Conservation (phyloP, 2,888 invertebrate species). For the Acholoe squamosa region DNA sequence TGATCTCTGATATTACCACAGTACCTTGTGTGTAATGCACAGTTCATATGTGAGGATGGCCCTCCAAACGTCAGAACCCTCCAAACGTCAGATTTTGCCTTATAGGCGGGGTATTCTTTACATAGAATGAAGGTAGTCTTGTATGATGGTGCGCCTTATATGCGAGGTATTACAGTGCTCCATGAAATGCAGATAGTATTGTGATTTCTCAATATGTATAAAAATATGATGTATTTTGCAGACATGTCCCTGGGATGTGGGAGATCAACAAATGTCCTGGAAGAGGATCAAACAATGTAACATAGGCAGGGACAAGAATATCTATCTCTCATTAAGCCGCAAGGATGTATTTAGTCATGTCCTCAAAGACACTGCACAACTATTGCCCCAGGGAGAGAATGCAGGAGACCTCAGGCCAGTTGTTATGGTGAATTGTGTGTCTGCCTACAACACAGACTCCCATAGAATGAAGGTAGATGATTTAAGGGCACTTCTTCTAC, state of each 20-base stretch:
- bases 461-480: background rate
- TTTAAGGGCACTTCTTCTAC: background rate
- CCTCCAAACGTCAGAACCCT: too few species aligned
- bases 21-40: too few species aligned
- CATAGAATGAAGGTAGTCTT: too few species aligned
- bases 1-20: too few species aligned
- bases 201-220: too few species aligned
- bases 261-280: background rate
- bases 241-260: background rate
- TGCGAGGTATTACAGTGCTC: too few species aligned
- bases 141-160: too few species aligned
- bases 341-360: slow-evolving; percentile 37
- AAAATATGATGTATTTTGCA: background rate
- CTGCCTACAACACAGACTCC: background rate
- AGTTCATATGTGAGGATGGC: too few species aligned
- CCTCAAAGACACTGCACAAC: background rate
- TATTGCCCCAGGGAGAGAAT: background rate
- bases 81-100: too few species aligned
- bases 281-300: background rate
- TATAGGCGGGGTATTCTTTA: too few species aligned
- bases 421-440: background rate
- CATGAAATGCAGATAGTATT: too few species aligned
- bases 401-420: background rate
- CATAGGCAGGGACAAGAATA: slow-evolving; percentile 4
- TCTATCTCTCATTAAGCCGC: background rate